Conservation (phyloP, 1,140 invertebrate species). For the Globodera rostochiensis region DNA sequence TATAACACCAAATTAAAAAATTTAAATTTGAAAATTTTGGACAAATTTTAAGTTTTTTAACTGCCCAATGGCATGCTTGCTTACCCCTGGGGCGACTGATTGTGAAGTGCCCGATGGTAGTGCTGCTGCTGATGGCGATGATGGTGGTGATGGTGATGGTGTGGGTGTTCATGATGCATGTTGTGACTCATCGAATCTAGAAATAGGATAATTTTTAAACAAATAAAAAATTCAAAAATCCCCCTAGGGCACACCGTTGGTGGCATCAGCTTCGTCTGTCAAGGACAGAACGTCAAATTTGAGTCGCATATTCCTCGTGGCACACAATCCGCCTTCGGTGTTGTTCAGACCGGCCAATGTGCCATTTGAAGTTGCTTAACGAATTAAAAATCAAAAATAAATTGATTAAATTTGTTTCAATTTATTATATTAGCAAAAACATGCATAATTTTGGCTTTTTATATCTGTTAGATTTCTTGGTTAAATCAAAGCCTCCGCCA, state of each 20-base stretch:
- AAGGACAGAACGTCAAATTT: conserved; percentile 50
- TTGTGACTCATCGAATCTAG: not conserved
- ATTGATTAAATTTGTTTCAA: too few relatives aligned
- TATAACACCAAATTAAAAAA: not conserved
- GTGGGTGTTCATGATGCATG: not conserved
- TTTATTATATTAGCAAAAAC: too few relatives aligned
- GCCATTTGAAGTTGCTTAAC: conserved; percentile 54
- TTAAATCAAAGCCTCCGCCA: too few relatives aligned
- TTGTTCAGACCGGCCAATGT: conserved; percentile 45
- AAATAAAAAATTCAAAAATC: not conserved
- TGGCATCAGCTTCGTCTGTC: conserved; percentile 11
- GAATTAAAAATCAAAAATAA: too few relatives aligned
- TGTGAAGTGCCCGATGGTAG: not conserved
- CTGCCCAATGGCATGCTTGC: not conserved
- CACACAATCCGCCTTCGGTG: conserved; percentile 46
- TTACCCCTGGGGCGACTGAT: not conserved
- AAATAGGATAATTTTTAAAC: not conserved
- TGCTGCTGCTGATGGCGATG: not conserved
- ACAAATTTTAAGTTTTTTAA: not conserved
- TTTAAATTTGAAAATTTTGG: not conserved
- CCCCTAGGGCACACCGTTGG: conserved; percentile 9
- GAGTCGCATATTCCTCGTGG: conserved; percentile 46
- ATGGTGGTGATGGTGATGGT: conserved; percentile 1
- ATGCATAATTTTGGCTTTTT: too few relatives aligned
- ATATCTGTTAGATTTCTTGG: too few relatives aligned